Evolutionary conservation across 1,140 invertebrate species (phyloP).

Genomic region (Melitaea cinxia): DNA sequence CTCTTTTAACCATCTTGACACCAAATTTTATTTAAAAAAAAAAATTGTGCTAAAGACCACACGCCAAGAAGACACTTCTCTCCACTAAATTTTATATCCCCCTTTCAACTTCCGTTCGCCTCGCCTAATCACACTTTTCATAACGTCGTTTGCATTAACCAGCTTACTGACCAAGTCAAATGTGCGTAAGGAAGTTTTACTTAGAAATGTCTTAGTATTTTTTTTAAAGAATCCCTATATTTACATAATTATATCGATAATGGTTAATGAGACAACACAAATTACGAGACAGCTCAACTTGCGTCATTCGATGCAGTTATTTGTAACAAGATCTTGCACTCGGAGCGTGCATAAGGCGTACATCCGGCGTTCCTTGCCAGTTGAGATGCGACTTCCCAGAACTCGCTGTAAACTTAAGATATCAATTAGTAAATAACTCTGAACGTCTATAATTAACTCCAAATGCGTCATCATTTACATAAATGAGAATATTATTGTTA

Average conservation of each 20-base stretch:
- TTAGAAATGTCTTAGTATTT: background rate
- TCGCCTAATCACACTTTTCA: too few species aligned
- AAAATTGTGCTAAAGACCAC: too few species aligned
- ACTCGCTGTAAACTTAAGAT: background rate
- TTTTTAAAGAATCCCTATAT: background rate
- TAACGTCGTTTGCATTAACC: too few species aligned
- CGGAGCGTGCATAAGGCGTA: background rate
- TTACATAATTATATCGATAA: background rate
- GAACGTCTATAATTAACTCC: background rate
- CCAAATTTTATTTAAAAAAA: too few species aligned
- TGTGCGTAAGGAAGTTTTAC: too few species aligned
- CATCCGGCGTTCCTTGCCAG: constrained; percentile 19
- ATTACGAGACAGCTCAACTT: background rate
- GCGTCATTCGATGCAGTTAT: constrained; percentile 1
- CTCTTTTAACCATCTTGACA: too few species aligned
- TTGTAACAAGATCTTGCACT: constrained; percentile 1
- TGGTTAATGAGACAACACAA: constrained; percentile 7
- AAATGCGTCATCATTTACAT: background rate
- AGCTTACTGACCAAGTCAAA: too few species aligned
- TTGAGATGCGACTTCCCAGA: constrained; percentile 1
- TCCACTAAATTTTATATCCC: too few species aligned
- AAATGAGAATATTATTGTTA: background rate
- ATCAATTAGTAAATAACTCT: background rate
- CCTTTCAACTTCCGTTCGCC: too few species aligned
- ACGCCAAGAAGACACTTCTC: too few species aligned